Evolutionary conservation across 2,113 vertebrate species (phyloP).

Genomic region (Dolichotis patagonum): DNA sequence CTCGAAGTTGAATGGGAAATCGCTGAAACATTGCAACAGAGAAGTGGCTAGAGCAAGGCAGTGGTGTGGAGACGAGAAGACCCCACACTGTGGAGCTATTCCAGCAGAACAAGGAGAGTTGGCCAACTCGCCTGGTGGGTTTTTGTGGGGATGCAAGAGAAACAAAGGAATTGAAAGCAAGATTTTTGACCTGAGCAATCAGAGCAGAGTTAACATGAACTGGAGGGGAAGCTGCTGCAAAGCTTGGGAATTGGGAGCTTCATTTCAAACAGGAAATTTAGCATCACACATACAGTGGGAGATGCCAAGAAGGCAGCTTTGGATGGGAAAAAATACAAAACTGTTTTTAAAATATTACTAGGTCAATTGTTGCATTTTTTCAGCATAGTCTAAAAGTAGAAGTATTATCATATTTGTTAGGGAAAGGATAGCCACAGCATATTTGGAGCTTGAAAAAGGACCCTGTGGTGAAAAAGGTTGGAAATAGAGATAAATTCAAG

Average conservation of each 20-base stretch:
- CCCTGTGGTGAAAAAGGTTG: neutral
- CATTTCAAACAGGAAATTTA: neutral
- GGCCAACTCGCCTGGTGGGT: neutral
- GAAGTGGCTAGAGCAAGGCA: neutral
- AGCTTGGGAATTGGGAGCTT: neutral
- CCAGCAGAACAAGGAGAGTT: neutral
- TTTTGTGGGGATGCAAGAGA: neutral
- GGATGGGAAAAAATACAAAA: neutral
- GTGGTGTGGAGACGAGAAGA: neutral
- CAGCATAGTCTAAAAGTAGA: neutral
- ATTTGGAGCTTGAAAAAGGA: constrained; percentile 18
- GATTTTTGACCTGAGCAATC: neutral
- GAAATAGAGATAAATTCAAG: neutral
- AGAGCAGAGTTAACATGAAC: neutral
- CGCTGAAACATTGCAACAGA: neutral
- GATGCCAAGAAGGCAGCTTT: neutral
- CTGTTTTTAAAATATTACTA: neutral
- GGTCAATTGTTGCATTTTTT: neutral
- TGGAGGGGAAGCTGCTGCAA: neutral
- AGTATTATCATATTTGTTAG: neutral
- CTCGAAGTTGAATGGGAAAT: neutral
- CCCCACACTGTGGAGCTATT: neutral
- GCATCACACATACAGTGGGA: neutral
- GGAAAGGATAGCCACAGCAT: neutral
- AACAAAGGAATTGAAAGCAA: neutral